Evolutionary conservation across 2,888 invertebrate genomes (phyloP).

Genomic region (Trimorus sp.): DNA sequence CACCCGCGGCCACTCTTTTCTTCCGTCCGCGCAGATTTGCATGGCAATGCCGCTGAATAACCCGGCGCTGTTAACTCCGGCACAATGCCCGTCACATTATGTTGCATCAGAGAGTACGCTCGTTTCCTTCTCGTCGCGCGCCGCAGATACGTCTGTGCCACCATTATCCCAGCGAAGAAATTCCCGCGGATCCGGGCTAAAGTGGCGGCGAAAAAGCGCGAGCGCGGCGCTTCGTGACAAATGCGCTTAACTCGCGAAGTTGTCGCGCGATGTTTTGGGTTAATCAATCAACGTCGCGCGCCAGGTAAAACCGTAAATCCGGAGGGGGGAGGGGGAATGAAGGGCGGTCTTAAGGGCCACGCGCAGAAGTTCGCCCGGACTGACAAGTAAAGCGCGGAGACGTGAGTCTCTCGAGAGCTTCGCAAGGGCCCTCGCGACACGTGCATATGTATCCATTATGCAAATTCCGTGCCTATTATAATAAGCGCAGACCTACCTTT

Average conservation of each 20-base stretch:
- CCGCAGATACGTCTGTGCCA: slow-evolving; percentile 43
- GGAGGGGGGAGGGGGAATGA: not conserved
- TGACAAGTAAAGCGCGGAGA: slow-evolving; percentile 79
- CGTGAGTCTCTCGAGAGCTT: slow-evolving; percentile 69
- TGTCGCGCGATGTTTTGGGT: slow-evolving; percentile 50
- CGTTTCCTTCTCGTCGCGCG: slow-evolving; percentile 58
- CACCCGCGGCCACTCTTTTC: slow-evolving; percentile 77
- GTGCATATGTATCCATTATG: slow-evolving; percentile 81
- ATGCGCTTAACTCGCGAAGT: slow-evolving; percentile 55
- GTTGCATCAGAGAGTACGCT: slow-evolving; percentile 74
- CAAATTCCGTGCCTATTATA: slow-evolving; percentile 80
- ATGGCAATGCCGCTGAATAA: slow-evolving; percentile 77
- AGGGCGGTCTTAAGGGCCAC: slow-evolving; percentile 63
- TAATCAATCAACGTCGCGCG: slow-evolving; percentile 51
- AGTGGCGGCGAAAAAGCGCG: too few relatives aligned
- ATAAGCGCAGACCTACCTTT: slow-evolving; percentile 80
- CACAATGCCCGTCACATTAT: slow-evolving; percentile 79
- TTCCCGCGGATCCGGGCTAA: not conserved
- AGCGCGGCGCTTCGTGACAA: slow-evolving; percentile 32
- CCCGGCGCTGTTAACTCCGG: slow-evolving; percentile 75
- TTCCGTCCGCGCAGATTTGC: slow-evolving; percentile 74
- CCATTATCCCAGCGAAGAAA: slow-evolving; percentile 39
- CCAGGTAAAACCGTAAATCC: slow-evolving; percentile 47
- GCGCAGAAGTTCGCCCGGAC: slow-evolving; percentile 78
- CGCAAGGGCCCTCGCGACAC: slow-evolving; percentile 73